Conservation (phyloP, 2,113 vertebrate species). For the Chelonoidis abingdonii region DNA sequence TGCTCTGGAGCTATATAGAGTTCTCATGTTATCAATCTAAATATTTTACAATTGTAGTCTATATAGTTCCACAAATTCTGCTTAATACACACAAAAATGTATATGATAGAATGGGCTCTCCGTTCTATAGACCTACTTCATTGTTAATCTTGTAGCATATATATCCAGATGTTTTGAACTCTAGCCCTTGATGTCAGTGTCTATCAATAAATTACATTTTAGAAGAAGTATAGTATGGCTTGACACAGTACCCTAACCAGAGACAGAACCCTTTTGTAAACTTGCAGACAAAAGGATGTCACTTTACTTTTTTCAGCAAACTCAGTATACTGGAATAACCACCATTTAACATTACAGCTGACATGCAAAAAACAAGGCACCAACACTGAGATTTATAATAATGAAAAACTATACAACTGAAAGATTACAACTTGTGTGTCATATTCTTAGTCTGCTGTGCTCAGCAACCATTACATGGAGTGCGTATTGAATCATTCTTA, state of each 20-base stretch:
- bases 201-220: not conserved
- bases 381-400: not conserved
- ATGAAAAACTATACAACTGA: not conserved
- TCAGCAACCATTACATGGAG: not conserved
- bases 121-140: not conserved
- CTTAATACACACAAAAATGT: not conserved
- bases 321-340: not conserved
- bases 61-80: not conserved
- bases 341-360: not conserved
- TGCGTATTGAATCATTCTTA: not conserved
- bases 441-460: not conserved
- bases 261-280: not conserved
- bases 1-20: too few relatives aligned
- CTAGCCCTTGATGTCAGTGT: not conserved
- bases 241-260: not conserved
- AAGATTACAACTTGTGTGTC: not conserved
- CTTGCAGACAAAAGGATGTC: not conserved
- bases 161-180: not conserved
- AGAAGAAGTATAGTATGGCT: not conserved
- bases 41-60: not conserved
- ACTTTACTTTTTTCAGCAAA: not conserved
- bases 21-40: not conserved
- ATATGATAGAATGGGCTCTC: fast-evolving
- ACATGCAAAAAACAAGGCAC: fast-evolving
- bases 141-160: not conserved